Base-by-base conservation (phyloP, 1,140 invertebrate genomes). In the Procambarus clarkii region DNA sequence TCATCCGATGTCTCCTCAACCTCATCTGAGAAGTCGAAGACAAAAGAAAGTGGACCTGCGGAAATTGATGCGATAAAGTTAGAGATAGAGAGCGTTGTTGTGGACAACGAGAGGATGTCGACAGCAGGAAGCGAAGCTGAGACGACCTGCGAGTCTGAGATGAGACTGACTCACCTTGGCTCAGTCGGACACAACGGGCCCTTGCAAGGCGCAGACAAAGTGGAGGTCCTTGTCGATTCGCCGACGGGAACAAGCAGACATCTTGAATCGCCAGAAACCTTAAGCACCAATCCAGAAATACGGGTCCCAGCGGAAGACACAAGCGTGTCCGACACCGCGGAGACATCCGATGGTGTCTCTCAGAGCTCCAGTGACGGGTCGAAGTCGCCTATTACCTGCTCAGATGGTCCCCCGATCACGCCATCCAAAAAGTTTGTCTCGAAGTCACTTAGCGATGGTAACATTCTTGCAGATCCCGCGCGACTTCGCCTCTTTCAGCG, bases 381-480 rank as follows among this genome's bases (percentile, higher is more conserved):
- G 2, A 86, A 24, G 69, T 86, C 83, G 8, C 64, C 71, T 18
- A 46, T 48, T 3, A 50, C 24, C 48, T 69, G 45, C 74, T 77
- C 69, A 24, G 64, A 46, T 21, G 21, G 74, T 54, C 45, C 4
- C 11, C 82, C n/a, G 2, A 15, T 11, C 8, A 64, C 64, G 21
- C 64, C 45, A n/a, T 69, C 46, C 13, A 86, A 77, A 58, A 86
- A 86, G 83, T 76, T 74, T 11, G 83, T 86, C 13, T 86, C 83
- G 9, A 86, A 86, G n/a, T 86, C 83, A 5, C 50, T 86, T 24
- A 86, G 83, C 45, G 83, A 86, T 34, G 83, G 83, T 46, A 86
- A 46, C 45, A 86, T 86, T n/a, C 45, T 45, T 8, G 2, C 69
- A 24, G 83, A 86, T 58, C 71, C 83, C 9, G 15, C 24, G 8